Evolutionary conservation across 2,797 vertebrate genomes (phyloP).

Genomic region (Thripadectes ignobilis): DNA sequence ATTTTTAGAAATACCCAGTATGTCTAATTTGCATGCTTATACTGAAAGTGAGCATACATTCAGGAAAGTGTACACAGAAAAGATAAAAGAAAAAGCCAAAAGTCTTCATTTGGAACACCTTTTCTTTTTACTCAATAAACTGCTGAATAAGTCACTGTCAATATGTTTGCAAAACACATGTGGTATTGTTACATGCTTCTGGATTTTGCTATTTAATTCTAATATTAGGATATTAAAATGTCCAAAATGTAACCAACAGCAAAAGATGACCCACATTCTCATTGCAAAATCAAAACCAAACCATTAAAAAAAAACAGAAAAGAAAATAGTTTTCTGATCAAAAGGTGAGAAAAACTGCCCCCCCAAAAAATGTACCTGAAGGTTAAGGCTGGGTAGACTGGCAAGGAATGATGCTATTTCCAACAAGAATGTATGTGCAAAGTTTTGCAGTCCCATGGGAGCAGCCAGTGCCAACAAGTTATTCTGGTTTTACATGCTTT

Average conservation of each 20-base stretch:
- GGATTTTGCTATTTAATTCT: neutral
- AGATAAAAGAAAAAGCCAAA: neutral
- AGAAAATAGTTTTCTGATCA: neutral
- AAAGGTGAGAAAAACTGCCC: neutral
- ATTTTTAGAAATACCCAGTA: neutral
- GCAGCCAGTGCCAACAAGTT: constrained; percentile 34
- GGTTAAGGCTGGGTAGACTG: neutral
- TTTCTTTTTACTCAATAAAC: neutral
- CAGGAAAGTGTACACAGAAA: neutral
- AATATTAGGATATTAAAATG: neutral
- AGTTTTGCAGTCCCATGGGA: constrained; percentile 9
- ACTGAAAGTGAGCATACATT: neutral
- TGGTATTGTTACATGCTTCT: neutral
- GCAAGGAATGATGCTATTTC: neutral
- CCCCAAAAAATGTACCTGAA: neutral
- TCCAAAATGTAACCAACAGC: neutral
- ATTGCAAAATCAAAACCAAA: neutral
- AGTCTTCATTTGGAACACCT: neutral
- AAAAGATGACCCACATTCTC: neutral
- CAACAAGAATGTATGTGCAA: neutral
- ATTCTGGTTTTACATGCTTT: constrained; percentile 56
- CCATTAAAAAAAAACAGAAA: neutral
- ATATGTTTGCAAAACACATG: neutral
- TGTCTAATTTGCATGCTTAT: neutral
- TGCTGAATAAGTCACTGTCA: neutral